Base-by-base conservation (phyloP, 2,888 invertebrate species). In the Girardia tigrina region DNA sequence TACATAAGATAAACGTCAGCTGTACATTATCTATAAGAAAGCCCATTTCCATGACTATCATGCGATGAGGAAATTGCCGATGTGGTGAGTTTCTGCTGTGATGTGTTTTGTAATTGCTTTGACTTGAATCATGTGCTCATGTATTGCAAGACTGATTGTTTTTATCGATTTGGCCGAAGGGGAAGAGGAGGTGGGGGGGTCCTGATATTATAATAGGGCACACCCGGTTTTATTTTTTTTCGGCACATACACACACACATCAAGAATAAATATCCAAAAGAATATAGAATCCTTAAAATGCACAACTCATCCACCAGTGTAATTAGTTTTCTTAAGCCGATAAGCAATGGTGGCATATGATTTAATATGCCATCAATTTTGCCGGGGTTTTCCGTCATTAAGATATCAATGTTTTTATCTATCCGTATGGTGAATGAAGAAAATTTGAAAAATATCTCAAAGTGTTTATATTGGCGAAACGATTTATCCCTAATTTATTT, bases 1-100 rank as follows among this genome's bases (percentile, higher is more conserved):
- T 56, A 56, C 56, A 56, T 56, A 56, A 56, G 56, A 56, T 56
- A 56, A 56, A 56, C 56, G 56, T 56, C 56, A 56, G 56, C 56
- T 56, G 56, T 56, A 56, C 56, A 56, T 56, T 56, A 56, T 56
- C 56, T 56, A 56, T 56, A 56, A 56, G 56, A 56, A 56, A 56
- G 56, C 20, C 56, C 56, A 56, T 56, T 56, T 56, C 56, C 56
- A 56, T 56, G 56, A 56, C 56, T 56, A 56, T 56, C 56, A 56
- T 56, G 56, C 56, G 56, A 56, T 56, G 56, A 56, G 56, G 56
- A 56, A 56, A 56, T 56, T 56, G 56, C 56, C 56, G 56, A 56
- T 56, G 56, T 56, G 56, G 56, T 56, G 56, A 56, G 56, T 56
- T 56, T 36, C 23, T 56, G 20, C 23, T n/a, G 20, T n/a, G 56